Base-by-base conservation (phyloP, 2,888 invertebrate species). In the Chorisops tibialis region DNA sequence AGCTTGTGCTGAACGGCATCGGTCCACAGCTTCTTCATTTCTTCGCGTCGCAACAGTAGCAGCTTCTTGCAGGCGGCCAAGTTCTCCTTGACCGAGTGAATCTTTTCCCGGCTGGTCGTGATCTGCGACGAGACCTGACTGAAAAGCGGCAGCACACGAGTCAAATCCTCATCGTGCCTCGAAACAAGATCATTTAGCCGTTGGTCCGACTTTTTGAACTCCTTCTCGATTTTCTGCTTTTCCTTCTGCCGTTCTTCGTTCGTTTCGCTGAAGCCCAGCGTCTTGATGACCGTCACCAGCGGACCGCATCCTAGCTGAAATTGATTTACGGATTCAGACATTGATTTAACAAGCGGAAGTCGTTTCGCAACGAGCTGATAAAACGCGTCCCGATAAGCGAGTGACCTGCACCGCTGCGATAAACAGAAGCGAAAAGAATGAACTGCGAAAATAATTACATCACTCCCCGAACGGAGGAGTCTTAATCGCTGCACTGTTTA, bases 1-100 rank as follows among this genome's bases (percentile, higher is more conserved):
- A 95, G 89, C 73, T 94, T 93, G 72, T 97, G 96, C 72, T 98
- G 95, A n/a, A 97, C 85, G 1, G 95, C 93, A 76, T 97, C 96
- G 5, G 92, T 83, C 96, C 97, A 98, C 61, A 98, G 82, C 67
- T 94, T 88, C 71, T 92, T 88, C 63, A 99, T 80, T 75, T 98
- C 98, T 72, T 96, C 96, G 38, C 96, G 83, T 59, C 94, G 87
- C 76, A 96, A 91, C 65, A 93, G 88, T 65, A 99, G 79, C 60
- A 98, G 79, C 30, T 86, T 86, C 75, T 93, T 92, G 74, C 93
- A 93, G 11, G 90, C 89, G 67, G 85, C 85, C 56, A 95, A 78
- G 74, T 90, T 91, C 71, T 90, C 89, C 72, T 91, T 91, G 1
- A 92, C 89, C 12, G 84, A 83, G 66, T 84, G 84, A 49, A 94